Evolutionary conservation across 1,140 invertebrate genomes (phyloP).

Genomic region (Pseudomyrmex sp.): DNA sequence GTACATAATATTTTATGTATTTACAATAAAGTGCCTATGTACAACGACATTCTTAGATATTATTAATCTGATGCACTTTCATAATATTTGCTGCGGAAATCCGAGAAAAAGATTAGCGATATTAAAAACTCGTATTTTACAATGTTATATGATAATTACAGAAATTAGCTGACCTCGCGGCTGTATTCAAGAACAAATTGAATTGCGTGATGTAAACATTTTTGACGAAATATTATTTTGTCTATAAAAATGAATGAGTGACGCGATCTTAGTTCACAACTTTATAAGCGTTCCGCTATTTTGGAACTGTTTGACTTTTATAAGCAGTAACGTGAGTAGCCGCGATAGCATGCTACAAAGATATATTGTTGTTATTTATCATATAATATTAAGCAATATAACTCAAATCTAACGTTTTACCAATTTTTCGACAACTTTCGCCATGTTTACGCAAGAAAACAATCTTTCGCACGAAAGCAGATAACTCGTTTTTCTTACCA

Average conservation of each 20-base stretch:
- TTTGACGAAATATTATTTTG: conserved; percentile 23
- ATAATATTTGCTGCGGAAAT: too few relatives aligned
- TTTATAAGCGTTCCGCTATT: conserved; percentile 8
- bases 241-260: conserved; percentile 4
- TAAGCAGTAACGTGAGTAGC: conserved; percentile 42
- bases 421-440: too few relatives aligned
- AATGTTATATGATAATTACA: too few relatives aligned
- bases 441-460: too few relatives aligned
- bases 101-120: background rate
- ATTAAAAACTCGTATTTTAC: background rate
- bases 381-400: background rate
- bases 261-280: background rate
- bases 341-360: conserved; percentile 15
- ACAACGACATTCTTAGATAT: too few relatives aligned
- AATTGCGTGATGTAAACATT: conserved; percentile 40
- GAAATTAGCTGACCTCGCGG: too few relatives aligned
- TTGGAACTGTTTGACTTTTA: conserved; percentile 47
- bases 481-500: too few relatives aligned
- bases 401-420: too few relatives aligned
- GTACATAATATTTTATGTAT: background rate
- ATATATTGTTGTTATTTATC: conserved; percentile 31
- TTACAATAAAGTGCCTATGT: background rate
- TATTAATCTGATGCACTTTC: too few relatives aligned
- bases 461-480: too few relatives aligned
- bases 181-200: conserved; percentile 1